Evolutionary conservation across 2,888 invertebrate species (phyloP).

Genomic region (Oasisia sp.): DNA sequence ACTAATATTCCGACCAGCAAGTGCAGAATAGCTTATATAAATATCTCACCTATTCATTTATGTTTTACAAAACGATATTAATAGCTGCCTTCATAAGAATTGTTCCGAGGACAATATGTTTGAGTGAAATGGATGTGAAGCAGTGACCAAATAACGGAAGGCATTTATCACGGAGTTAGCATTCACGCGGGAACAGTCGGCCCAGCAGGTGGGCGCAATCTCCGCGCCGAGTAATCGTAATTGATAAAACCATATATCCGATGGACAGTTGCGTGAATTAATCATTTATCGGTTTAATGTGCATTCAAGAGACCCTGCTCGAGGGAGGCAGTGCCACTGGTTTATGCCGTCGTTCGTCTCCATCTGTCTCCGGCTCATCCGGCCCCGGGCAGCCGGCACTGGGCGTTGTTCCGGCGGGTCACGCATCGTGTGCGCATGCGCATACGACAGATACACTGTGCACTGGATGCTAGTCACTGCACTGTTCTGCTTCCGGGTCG

Average conservation of each 20-base stretch:
- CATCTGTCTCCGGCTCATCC: not conserved
- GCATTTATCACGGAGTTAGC: not conserved
- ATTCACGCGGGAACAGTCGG: not conserved
- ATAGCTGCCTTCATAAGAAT: not conserved
- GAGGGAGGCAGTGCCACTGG: not conserved
- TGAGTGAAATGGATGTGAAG: not conserved
- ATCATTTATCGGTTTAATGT: constrained; percentile 12
- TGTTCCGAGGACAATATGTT: not conserved
- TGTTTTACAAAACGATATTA: not conserved
- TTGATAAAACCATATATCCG: constrained; percentile 17
- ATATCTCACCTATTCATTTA: not conserved
- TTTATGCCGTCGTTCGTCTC: not conserved
- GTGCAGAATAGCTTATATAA: not conserved
- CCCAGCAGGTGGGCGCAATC: constrained; percentile 6
- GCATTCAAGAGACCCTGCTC: not conserved
- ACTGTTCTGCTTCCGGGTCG: too few relatives aligned
- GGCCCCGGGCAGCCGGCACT: not conserved
- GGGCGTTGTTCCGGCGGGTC: not conserved
- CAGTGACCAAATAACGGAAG: not conserved
- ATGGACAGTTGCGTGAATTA: not conserved
- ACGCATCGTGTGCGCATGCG: not conserved
- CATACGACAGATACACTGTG: not conserved
- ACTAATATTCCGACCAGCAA: too few relatives aligned
- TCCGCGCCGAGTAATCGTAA: not conserved
- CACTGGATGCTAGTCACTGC: not conserved